phyloP scores from a whole-genome alignment of 2,888 invertebrate genomes.

The Ferrisia virgata region DNA sequence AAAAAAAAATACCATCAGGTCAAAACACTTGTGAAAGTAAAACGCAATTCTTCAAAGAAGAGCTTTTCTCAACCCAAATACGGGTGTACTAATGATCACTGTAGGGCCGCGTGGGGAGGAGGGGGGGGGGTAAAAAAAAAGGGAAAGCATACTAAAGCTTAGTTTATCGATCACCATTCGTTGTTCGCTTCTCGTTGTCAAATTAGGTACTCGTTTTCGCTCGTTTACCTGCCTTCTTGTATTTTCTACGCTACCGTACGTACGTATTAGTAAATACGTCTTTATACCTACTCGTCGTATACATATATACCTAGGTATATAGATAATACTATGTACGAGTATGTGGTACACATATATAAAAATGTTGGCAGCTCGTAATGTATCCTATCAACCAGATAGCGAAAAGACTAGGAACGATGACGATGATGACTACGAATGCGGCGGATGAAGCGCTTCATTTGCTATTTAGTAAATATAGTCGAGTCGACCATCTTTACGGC shows the following conservation, averaged over 20 bases:
- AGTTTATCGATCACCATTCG: not conserved
- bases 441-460: not conserved
- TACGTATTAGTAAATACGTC: too few relatives aligned
- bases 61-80: not conserved
- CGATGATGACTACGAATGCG: not conserved
- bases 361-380: not conserved
- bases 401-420: not conserved
- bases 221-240: not conserved
- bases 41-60: not conserved
- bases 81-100: not conserved
- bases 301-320: too few relatives aligned
- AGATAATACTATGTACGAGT: too few relatives aligned
- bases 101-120: too few relatives aligned
- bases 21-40: not conserved
- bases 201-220: not conserved
- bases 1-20: not conserved
- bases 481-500: slow-evolving; percentile 35
- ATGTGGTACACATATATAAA: not conserved
- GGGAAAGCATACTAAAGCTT: not conserved
- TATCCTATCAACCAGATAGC: too few relatives aligned
- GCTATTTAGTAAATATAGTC: slow-evolving; percentile 34
- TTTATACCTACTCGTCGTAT: too few relatives aligned
- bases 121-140: too few relatives aligned
- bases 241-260: too few relatives aligned
- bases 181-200: not conserved